Evolutionary conservation across 2,113 vertebrate genomes (phyloP), one percentile per base, ranked within the genome.

Genomic region (Archilochus colubris): DNA sequence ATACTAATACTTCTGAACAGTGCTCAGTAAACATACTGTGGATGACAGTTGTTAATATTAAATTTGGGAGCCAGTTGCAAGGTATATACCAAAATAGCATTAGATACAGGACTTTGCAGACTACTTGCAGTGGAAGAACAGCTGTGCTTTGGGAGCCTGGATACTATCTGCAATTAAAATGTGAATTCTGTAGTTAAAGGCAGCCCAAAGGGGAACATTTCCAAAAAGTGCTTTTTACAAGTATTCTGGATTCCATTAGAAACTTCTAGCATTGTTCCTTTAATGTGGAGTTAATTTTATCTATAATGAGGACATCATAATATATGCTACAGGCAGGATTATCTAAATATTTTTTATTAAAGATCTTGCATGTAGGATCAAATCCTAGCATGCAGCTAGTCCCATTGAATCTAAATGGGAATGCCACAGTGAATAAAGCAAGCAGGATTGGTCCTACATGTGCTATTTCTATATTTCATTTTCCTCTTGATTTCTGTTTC

Each of bases 401-500:
- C 38, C 76, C 48, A 24, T 3, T 81, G 53, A 70, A 53, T 81
- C 77, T 53, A 43, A 81, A 51, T 3, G 6, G 63, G 51, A 70
- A 63, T 40, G 20, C 40, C 9, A 46, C 28, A 30, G 68, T 78
- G 73, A 86, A 53, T 57, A 86, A 74, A 73, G 19, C 25, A 51
- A 84, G 72, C 76, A 79, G 83, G 40, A 81, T 77, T 51, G 8
- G 40, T 72, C 58, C 73, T 72, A 1, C 36, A 55, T 67, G 61
- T 53, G 48, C 48, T 93, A 44, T 80, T 93, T 80, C 64, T 93
- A 6, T n/a, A 61, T 88, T 94, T 81, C 63, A 72, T 90, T 94
- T 90, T 83, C 57, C 30, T 86, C 73, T 72, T 92, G 69, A 81
- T 85, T 96, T 94, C 36, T 50, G 40, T 89, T 93, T 92, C 73